Percentiles rank a stretch among this genome's conserved stretches.
Conservation (phyloP, 2,888 invertebrate genomes). For the Eupithecia subumbrata region DNA sequence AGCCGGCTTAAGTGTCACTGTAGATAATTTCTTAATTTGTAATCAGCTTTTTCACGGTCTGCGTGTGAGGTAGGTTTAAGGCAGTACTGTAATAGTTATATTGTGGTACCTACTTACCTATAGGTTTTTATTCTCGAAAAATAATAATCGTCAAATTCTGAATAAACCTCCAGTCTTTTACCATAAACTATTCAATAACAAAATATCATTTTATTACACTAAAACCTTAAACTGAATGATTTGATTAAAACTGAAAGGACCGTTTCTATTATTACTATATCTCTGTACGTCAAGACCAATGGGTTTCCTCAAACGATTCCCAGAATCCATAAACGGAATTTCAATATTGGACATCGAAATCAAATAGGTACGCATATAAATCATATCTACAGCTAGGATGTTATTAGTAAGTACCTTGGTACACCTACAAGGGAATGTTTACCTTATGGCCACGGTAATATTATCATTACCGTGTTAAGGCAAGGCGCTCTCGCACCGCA, state of each 20-base stretch:
- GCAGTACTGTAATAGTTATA: too few relatives aligned
- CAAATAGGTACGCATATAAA: constrained; percentile 37
- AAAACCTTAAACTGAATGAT: neutral
- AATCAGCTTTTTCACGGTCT: too few relatives aligned
- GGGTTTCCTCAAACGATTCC: constrained; percentile 27
- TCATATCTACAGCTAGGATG: too few relatives aligned
- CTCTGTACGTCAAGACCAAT: constrained; percentile 32
- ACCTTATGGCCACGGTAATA: too few relatives aligned
- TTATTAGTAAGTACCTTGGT: constrained; percentile 19
- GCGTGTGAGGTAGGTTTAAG: too few relatives aligned
- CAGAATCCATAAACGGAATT: constrained; percentile 42
- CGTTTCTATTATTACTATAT: constrained; percentile 10
- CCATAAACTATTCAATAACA: neutral
- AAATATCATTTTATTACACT: neutral
- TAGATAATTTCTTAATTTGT: neutral
- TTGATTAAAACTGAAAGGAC: neutral
- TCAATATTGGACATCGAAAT: constrained; percentile 45
- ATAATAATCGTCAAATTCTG: neutral
- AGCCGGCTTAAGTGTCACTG: too few relatives aligned
- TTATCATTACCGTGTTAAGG: too few relatives aligned
- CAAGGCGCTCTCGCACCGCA: too few relatives aligned
- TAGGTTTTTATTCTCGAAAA: neutral
- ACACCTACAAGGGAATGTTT: neutral
- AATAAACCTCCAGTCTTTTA: neutral
- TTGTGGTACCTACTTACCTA: too few relatives aligned